A percentile compares a stretch with the other conserved stretches of the same genome.
phyloP scores from a whole-genome alignment of 2,888 invertebrate genomes.

The Chrysodeixis includens region DNA sequence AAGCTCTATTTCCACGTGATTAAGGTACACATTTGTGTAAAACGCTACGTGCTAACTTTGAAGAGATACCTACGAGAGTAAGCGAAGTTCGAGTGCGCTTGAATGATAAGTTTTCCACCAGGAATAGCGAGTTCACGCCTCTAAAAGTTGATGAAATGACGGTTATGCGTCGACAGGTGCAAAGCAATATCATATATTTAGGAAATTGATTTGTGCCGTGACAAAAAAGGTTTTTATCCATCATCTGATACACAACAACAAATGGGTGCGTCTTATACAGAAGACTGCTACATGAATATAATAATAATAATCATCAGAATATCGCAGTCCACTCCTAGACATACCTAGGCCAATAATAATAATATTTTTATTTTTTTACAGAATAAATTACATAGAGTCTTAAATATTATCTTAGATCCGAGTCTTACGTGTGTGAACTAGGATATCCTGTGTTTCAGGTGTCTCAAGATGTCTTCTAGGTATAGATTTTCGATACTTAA shows the following conservation, averaged over 20 bases:
- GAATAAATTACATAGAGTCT: no score
- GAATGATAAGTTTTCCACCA: slow-evolving; percentile 82
- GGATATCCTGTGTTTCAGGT: no score
- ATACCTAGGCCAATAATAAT: no score
- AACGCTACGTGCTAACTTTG: slow-evolving; percentile 83
- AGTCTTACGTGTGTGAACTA: no score
- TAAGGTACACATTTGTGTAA: slow-evolving; percentile 85
- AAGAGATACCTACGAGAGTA: slow-evolving; percentile 83
- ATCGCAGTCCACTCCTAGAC: no score
- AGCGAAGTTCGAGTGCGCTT: slow-evolving; percentile 80
- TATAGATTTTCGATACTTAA: no score
- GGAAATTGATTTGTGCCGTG: slow-evolving; percentile 33
- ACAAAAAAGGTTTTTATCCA: background rate
- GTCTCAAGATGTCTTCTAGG: no score
- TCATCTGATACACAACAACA: background rate
- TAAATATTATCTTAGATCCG: no score
- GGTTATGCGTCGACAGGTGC: slow-evolving; percentile 31
- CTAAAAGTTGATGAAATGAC: slow-evolving; percentile 75
- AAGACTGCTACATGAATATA: no score
- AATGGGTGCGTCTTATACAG: background rate
- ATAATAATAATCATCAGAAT: no score
- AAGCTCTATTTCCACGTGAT: slow-evolving; percentile 63
- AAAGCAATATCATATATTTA: slow-evolving; percentile 28
- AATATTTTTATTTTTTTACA: no score
- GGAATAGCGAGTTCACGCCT: slow-evolving; percentile 70